phyloP scores from a whole-genome alignment of 2,113 vertebrate genomes.

The Mormyrus lacerda region DNA sequence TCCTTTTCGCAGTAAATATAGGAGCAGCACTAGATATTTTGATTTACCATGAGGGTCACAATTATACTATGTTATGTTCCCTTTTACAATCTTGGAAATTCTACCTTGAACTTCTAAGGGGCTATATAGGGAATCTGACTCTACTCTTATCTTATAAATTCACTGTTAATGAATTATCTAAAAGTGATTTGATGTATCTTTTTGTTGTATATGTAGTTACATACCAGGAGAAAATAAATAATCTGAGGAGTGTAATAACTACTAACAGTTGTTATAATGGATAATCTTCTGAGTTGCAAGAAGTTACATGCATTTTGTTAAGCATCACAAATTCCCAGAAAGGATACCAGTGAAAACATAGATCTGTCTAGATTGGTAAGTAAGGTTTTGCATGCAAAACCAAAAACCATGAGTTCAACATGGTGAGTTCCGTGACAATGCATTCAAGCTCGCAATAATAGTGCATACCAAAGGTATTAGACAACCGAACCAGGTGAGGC shows the following conservation, averaged over 20 bases:
- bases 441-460: not conserved
- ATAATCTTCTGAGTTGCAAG: not conserved
- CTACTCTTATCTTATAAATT: not conserved
- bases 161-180: not conserved
- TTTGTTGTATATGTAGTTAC: not conserved
- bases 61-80: not conserved
- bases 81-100: too few species aligned
- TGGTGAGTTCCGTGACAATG: not conserved
- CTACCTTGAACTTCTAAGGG: too few species aligned
- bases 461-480: not conserved
- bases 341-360: not conserved
- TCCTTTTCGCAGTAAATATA: not conserved
- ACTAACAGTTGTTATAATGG: not conserved
- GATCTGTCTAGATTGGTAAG: not conserved
- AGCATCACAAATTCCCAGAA: not conserved
- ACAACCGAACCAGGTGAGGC: not conserved
- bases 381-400: not conserved
- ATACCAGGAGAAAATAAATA: not conserved
- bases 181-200: not conserved
- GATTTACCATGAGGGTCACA: not conserved
- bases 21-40: not conserved
- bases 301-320: not conserved
- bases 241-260: not conserved
- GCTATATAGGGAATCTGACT: not conserved
- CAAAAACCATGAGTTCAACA: not conserved